phyloP scores from a whole-genome alignment of 2,797 vertebrate genomes.

The Typhlichthys subterraneus region DNA sequence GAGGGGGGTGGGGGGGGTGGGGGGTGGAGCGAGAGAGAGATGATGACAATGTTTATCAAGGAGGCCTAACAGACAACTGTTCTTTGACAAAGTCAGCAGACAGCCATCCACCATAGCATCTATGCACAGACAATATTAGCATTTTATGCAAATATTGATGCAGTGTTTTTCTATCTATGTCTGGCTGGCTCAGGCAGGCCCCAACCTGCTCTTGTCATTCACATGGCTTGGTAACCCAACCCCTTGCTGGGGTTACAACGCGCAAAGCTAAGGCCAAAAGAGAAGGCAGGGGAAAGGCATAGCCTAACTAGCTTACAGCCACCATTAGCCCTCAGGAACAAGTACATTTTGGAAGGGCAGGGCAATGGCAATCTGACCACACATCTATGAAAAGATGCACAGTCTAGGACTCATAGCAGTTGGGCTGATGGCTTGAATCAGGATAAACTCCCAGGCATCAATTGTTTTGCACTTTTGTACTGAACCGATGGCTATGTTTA shows the following conservation, averaged over 20 bases:
- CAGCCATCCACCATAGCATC: slow-evolving; percentile 16
- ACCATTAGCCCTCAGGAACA: slow-evolving; percentile 40
- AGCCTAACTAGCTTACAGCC: not conserved
- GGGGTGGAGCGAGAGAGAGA: slow-evolving; percentile 16
- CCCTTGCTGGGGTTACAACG: slow-evolving; percentile 79
- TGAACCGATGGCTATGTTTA: slow-evolving; percentile 24
- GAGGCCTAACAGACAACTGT: slow-evolving; percentile 47
- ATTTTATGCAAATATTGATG: slow-evolving; percentile 32
- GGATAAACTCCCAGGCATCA: slow-evolving; percentile 29
- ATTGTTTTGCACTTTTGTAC: slow-evolving; percentile 31
- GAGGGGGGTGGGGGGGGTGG: slow-evolving; percentile 22
- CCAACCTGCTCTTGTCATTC: slow-evolving; percentile 88
- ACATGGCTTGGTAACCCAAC: slow-evolving; percentile 81
- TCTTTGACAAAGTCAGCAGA: slow-evolving; percentile 43
- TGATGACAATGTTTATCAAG: slow-evolving; percentile 69
- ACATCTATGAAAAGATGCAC: slow-evolving; percentile 17
- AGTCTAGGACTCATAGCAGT: slow-evolving; percentile 14
- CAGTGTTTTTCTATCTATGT: slow-evolving; percentile 64
- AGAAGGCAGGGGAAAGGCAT: slow-evolving; percentile 28
- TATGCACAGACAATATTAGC: slow-evolving; percentile 23
- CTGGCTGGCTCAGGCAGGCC: slow-evolving; percentile 56
- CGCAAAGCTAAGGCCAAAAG: slow-evolving; percentile 55
- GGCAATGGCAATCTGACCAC: slow-evolving; percentile 30
- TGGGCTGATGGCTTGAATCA: slow-evolving; percentile 29
- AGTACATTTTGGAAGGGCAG: slow-evolving; percentile 40